Evolutionary conservation across 2,888 invertebrate genomes (phyloP).

Genomic region (Agrotis puta): DNA sequence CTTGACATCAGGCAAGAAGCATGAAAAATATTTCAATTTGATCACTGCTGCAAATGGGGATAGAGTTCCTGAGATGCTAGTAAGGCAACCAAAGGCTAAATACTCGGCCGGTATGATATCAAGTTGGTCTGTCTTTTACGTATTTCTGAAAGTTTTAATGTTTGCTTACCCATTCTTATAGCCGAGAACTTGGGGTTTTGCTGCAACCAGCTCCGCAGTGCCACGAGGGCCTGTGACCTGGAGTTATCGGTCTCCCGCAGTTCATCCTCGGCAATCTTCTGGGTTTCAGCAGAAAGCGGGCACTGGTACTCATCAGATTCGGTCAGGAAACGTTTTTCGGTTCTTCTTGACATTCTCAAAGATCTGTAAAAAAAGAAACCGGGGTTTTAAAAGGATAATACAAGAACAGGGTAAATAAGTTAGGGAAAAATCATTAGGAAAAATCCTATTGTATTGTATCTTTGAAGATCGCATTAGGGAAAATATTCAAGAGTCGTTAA

Average conservation of each 20-base stretch:
- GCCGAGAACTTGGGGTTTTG: conserved; percentile 93
- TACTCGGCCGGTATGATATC: no score
- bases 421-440: conserved; percentile 19
- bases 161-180: conserved; percentile 92
- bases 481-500: conserved; percentile 26
- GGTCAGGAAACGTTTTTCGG: conserved; percentile 88
- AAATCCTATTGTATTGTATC: not conserved
- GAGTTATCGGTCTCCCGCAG: conserved; percentile 93
- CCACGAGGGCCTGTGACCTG: conserved; percentile 92
- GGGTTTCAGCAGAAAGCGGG: conserved; percentile 91
- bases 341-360: conserved; percentile 80
- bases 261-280: conserved; percentile 92
- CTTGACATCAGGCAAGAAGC: no score
- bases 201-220: conserved; percentile 93
- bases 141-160: not conserved
- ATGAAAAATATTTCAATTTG: no score
- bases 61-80: no score
- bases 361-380: conserved; percentile 33
- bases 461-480: conserved; percentile 11
- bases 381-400: not conserved
- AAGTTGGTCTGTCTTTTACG: no score
- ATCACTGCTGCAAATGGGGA: no score
- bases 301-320: conserved; percentile 92
- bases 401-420: not conserved
- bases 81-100: no score